Conservation (phyloP, 2,888 invertebrate genomes). For the Drosophila mimetica region DNA sequence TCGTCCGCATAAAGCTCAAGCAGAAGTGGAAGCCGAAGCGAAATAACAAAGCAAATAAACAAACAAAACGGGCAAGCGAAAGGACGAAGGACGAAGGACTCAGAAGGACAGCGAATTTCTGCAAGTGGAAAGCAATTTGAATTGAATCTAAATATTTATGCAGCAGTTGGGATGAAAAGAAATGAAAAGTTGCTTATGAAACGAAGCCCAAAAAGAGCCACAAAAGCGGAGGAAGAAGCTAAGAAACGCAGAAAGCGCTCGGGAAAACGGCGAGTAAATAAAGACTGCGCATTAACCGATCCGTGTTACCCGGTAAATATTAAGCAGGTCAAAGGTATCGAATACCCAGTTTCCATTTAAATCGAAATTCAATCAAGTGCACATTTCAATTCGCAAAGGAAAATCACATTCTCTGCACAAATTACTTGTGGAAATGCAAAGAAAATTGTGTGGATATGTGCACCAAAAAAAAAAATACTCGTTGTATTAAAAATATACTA, state of each 20-base stretch:
- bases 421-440: neutral
- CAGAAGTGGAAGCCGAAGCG: slow-evolving; percentile 22
- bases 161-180: slow-evolving; percentile 35
- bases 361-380: slow-evolving; percentile 1
- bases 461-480: too few species aligned
- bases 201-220: neutral
- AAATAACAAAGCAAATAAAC: slow-evolving; percentile 33
- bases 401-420: neutral
- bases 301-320: slow-evolving; percentile 6
- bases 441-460: too few species aligned
- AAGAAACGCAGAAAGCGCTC: neutral
- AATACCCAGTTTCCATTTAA: neutral
- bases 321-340: slow-evolving; percentile 1
- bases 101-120: slow-evolving; percentile 19
- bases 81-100: slow-evolving; percentile 2
- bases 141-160: slow-evolving; percentile 61
- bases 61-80: slow-evolving; percentile 14
- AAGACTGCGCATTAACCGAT: slow-evolving; percentile 5
- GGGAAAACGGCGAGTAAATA: neutral
- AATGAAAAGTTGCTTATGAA: slow-evolving; percentile 18
- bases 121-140: slow-evolving; percentile 48
- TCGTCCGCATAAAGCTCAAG: slow-evolving; percentile 39
- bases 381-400: neutral
- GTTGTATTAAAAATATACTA: too few species aligned
- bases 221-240: too few species aligned